phyloP scores from a whole-genome alignment of 1,140 invertebrate genomes.

The Camponotus pennsylvanicus region DNA sequence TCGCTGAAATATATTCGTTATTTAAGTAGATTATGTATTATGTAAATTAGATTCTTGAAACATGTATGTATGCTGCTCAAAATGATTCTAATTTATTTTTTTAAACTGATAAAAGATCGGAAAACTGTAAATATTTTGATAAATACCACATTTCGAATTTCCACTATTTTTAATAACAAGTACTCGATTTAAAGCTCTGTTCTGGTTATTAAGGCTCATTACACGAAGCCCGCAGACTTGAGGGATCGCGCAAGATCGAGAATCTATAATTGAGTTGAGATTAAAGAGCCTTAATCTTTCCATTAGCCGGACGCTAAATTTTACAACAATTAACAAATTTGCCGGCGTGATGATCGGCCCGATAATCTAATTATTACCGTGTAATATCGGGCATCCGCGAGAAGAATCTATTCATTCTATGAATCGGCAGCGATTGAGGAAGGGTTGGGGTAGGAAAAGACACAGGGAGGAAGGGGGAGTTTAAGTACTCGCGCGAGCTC shows the following conservation, averaged over 20 bases:
- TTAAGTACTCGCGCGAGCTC: constrained; percentile 67
- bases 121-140: no score
- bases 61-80: neutral
- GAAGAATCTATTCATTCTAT: constrained; percentile 31
- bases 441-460: constrained; percentile 2
- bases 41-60: neutral
- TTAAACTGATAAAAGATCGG: neutral
- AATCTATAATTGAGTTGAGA: constrained; percentile 48
- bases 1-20: neutral
- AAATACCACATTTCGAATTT: neutral
- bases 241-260: constrained; percentile 24
- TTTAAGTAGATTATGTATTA: neutral
- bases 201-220: constrained; percentile 10
- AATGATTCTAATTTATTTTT: constrained; percentile 4
- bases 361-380: constrained; percentile 64
- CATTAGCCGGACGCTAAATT: constrained; percentile 54
- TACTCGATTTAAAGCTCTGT: neutral
- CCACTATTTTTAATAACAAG: constrained; percentile 13
- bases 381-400: constrained; percentile 60
- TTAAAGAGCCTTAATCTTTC: constrained; percentile 62
- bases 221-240: neutral
- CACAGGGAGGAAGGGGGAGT: constrained; percentile 33
- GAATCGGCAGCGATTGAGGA: constrained; percentile 5
- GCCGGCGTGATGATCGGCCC: constrained; percentile 36
- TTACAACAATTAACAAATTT: constrained; percentile 58